phyloP scores from a whole-genome alignment of 2,797 vertebrate genomes.

The Acomys russatus region DNA sequence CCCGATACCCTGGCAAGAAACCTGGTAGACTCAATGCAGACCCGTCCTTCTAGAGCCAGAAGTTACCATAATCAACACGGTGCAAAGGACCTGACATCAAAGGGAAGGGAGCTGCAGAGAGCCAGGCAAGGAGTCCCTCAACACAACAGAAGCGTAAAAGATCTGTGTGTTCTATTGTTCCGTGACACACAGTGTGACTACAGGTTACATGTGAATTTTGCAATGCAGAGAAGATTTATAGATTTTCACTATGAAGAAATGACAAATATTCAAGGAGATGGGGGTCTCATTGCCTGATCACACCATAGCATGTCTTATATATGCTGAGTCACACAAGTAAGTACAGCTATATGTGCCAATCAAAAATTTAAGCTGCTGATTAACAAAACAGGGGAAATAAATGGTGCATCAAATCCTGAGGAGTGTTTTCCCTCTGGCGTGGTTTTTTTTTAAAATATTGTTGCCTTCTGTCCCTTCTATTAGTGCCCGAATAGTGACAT shows the following conservation, averaged over 20 bases:
- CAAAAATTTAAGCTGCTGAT: not conserved
- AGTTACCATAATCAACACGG: not conserved
- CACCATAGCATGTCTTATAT: too few relatives aligned
- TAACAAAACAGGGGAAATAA: not conserved
- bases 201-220: not conserved
- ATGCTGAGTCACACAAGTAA: not conserved
- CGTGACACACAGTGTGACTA: not conserved
- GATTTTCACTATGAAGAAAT: not conserved
- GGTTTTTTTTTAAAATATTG: not conserved
- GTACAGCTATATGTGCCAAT: not conserved
- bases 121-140: not conserved
- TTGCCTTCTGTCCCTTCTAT: not conserved
- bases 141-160: not conserved
- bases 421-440: not conserved
- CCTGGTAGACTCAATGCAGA: not conserved
- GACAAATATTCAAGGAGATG: not conserved
- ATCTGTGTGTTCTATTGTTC: fast-evolving
- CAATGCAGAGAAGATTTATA: not conserved
- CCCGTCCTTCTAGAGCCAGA: not conserved
- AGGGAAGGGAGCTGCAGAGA: not conserved
- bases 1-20: not conserved
- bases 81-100: too few relatives aligned
- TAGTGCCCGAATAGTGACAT: not conserved
- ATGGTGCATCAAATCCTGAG: not conserved
- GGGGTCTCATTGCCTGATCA: not conserved